Evolutionary conservation across 2,113 vertebrate genomes (phyloP).

Genomic region (Nyctibius bracteatus): DNA sequence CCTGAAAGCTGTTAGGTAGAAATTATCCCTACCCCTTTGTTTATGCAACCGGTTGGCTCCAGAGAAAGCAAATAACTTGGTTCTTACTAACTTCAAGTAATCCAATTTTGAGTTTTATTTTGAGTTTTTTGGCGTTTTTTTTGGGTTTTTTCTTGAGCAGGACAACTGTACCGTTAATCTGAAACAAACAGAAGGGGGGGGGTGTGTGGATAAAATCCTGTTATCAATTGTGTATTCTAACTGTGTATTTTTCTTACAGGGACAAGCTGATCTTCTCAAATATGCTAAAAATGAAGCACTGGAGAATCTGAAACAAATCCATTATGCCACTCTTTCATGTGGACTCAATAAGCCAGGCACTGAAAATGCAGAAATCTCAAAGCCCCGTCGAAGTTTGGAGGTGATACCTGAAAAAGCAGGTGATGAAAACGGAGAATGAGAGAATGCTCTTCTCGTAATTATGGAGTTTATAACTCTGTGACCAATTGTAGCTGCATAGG

Average conservation of each 20-base stretch:
- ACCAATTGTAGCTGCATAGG: conserved; percentile 68
- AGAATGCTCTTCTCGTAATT: neutral
- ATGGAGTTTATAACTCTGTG: conserved; percentile 71
- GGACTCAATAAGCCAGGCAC: conserved; percentile 85
- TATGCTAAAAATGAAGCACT: conserved; percentile 90
- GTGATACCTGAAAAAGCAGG: conserved; percentile 86
- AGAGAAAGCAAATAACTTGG: neutral
- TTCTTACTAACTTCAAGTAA: neutral
- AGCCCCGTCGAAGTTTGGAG: conserved; percentile 81
- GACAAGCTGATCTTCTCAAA: conserved; percentile 94
- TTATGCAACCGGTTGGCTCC: neutral
- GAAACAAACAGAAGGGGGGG: neutral
- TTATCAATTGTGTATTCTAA: neutral
- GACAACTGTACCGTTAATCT: neutral
- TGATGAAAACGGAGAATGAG: conserved; percentile 82
- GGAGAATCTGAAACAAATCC: conserved; percentile 97
- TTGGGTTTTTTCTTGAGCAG: neutral
- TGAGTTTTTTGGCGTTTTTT: neutral
- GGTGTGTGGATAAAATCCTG: neutral
- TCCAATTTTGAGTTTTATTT: neutral
- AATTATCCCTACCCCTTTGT: neutral
- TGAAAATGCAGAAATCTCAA: conserved; percentile 67
- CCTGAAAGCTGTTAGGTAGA: neutral
- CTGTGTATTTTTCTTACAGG: conserved; percentile 71
- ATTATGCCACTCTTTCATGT: conserved; percentile 88